A percentile compares a stretch with the other conserved stretches of the same genome.
Conservation (phyloP, 2,797 vertebrate genomes). For the Thripadectes ignobilis region DNA sequence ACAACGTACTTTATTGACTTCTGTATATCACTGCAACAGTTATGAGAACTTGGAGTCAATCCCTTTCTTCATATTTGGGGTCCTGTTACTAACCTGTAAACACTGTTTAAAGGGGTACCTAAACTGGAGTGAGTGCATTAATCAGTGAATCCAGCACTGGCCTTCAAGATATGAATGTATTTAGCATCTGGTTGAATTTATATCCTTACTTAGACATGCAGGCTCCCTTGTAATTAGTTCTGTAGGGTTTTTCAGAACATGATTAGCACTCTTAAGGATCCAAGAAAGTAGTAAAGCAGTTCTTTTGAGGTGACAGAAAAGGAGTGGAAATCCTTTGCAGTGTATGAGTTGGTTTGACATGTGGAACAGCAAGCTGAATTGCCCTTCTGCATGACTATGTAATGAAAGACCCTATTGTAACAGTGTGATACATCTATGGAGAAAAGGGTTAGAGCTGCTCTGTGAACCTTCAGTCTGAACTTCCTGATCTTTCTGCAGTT, state of each 20-base stretch:
- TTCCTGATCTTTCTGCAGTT: conserved; percentile 28
- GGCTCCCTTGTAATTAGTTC: not conserved
- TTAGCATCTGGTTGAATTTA: not conserved
- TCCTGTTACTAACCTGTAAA: not conserved
- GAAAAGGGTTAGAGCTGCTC: not conserved
- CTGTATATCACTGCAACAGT: not conserved
- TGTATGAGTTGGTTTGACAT: not conserved
- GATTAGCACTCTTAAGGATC: not conserved
- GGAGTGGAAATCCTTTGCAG: not conserved
- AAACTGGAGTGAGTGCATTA: not conserved
- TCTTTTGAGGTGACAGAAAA: not conserved
- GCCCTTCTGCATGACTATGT: not conserved
- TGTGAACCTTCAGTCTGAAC: not conserved
- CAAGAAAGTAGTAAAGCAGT: not conserved
- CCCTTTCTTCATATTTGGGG: not conserved
- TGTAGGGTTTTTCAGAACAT: not conserved
- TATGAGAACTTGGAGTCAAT: not conserved
- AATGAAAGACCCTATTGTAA: conserved; percentile 32
- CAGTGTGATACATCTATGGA: not conserved
- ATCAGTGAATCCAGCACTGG: not conserved
- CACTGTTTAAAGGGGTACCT: not conserved
- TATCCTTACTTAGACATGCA: not conserved
- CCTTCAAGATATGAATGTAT: not conserved
- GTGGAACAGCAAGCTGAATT: not conserved
- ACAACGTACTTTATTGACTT: not conserved